Percentiles rank a stretch among this genome's conserved stretches.
Conservation (phyloP, 2,888 invertebrate genomes). For the Parnassius smintheus region DNA sequence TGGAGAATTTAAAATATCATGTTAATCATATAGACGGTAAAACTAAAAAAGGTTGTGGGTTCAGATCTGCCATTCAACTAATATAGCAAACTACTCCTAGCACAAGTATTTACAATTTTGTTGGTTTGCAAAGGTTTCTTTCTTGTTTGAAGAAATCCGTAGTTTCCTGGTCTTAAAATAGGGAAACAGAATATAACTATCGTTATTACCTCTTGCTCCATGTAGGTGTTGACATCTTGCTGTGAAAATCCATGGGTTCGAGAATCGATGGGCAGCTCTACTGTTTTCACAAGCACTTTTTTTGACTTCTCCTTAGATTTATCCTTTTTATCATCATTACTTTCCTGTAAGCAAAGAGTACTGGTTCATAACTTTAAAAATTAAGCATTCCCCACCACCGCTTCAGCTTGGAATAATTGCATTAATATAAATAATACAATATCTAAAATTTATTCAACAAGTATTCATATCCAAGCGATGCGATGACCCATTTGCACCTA, state of each 20-base stretch:
- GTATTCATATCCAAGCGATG: slow-evolving; percentile 52
- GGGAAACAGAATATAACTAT: too few relatives aligned
- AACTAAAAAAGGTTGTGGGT: too few relatives aligned
- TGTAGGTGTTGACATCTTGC: slow-evolving; percentile 86
- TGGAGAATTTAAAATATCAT: too few relatives aligned
- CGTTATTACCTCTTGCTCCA: slow-evolving; percentile 88
- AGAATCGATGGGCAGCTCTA: slow-evolving; percentile 92
- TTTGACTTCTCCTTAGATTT: slow-evolving; percentile 83
- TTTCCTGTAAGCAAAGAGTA: slow-evolving; percentile 70
- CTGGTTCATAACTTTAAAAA: slow-evolving; percentile 55
- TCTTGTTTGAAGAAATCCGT: too few relatives aligned
- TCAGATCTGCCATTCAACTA: too few relatives aligned
- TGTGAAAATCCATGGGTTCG: slow-evolving; percentile 86
- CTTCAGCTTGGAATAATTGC: slow-evolving; percentile 47
- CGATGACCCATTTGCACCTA: slow-evolving; percentile 77
- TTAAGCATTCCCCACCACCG: slow-evolving; percentile 61
- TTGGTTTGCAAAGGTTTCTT: too few relatives aligned
- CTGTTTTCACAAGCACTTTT: slow-evolving; percentile 89
- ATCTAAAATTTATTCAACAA: slow-evolving; percentile 8
- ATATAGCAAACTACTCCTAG: too few relatives aligned
- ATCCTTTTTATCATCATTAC: slow-evolving; percentile 83
- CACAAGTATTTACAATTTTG: too few relatives aligned
- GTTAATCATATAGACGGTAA: too few relatives aligned
- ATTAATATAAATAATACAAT: slow-evolving; percentile 14
- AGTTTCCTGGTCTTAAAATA: too few relatives aligned